Evolutionary conservation across 1,140 invertebrate species (phyloP).

Genomic region (Drosophila azteca): DNA sequence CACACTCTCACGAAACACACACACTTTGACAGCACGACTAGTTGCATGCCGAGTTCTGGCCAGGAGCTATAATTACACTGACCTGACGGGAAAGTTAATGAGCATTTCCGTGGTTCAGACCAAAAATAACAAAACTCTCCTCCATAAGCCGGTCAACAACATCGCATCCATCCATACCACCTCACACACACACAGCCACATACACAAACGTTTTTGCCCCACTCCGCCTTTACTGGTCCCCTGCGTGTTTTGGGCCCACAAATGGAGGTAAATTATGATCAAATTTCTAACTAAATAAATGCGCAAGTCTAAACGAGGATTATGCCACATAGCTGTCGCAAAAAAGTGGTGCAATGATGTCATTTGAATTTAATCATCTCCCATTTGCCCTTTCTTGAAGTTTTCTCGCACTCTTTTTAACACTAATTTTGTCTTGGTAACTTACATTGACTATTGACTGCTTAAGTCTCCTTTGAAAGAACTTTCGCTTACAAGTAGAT

Average conservation of each 20-base stretch:
- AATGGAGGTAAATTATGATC: constrained; percentile 57
- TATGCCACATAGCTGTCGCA: constrained; percentile 47
- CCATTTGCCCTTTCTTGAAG: constrained; percentile 31
- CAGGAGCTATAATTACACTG: constrained; percentile 64
- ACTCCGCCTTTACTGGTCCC: constrained; percentile 29
- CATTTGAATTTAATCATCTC: constrained; percentile 66
- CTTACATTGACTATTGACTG: not conserved
- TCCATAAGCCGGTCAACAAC: constrained; percentile 57
- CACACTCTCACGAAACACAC: constrained; percentile 5
- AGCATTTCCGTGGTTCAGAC: constrained; percentile 47
- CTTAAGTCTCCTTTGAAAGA: not conserved
- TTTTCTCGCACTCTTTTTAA: constrained; percentile 14
- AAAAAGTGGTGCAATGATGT: constrained; percentile 61
- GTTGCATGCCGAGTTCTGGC: constrained; percentile 66
- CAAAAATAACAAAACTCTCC: constrained; percentile 41
- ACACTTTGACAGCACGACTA: constrained; percentile 43
- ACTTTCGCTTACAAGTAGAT: no score
- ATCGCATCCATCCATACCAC: constrained; percentile 6
- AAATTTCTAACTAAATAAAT: constrained; percentile 71
- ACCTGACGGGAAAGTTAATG: constrained; percentile 41
- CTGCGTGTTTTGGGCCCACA: constrained; percentile 68
- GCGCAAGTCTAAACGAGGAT: constrained; percentile 46
- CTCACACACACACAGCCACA: not conserved
- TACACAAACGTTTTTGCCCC: constrained; percentile 23
- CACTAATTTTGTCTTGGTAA: no score